A percentile compares a stretch with the other conserved stretches of the same genome.
Evolutionary conservation across 1,140 invertebrate genomes (phyloP).

Genomic region (Phortica variegata): DNA sequence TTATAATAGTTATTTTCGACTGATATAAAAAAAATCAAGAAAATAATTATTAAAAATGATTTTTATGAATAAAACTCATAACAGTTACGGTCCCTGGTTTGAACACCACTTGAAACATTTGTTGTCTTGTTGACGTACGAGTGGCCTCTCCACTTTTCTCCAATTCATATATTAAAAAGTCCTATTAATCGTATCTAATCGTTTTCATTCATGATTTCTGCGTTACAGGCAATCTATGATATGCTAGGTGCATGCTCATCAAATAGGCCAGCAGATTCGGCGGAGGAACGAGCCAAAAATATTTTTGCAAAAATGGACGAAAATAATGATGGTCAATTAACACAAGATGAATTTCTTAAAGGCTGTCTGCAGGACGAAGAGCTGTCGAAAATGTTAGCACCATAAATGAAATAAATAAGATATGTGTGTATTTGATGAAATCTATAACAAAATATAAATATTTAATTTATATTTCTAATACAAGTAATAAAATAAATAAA

Average conservation of each 20-base stretch:
- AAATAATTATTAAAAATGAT: too few relatives aligned
- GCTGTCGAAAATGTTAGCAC: slow-evolving; percentile 91
- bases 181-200: slow-evolving; percentile 17
- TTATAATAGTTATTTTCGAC: too few relatives aligned
- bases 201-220: slow-evolving; percentile 1
- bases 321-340: slow-evolving; percentile 97
- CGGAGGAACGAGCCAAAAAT: slow-evolving; percentile 95
- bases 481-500: slow-evolving; percentile 48
- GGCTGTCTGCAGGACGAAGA: slow-evolving; percentile 98
- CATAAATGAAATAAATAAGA: slow-evolving; percentile 66
- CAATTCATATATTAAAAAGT: slow-evolving; percentile 17
- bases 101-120: too few relatives aligned
- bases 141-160: too few relatives aligned
- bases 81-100: too few relatives aligned
- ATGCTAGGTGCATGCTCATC: slow-evolving; percentile 95
- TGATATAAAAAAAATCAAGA: too few relatives aligned
- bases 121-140: too few relatives aligned
- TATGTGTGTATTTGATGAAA: slow-evolving; percentile 55
- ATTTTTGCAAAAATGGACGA: slow-evolving; percentile 99
- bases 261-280: slow-evolving; percentile 86
- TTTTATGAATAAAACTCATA: too few relatives aligned
- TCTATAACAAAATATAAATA: slow-evolving; percentile 56
- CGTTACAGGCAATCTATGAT: slow-evolving; percentile 94
- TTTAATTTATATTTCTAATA: slow-evolving; percentile 55
- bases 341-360: slow-evolving; percentile 98